A percentile compares a stretch with the other conserved stretches of the same genome.
These are phyloP conservation scores for Gymnoscopelus braueri DNA, from an alignment of 2,797 vertebrate genomes.

Conservation along the genomic window DNA sequence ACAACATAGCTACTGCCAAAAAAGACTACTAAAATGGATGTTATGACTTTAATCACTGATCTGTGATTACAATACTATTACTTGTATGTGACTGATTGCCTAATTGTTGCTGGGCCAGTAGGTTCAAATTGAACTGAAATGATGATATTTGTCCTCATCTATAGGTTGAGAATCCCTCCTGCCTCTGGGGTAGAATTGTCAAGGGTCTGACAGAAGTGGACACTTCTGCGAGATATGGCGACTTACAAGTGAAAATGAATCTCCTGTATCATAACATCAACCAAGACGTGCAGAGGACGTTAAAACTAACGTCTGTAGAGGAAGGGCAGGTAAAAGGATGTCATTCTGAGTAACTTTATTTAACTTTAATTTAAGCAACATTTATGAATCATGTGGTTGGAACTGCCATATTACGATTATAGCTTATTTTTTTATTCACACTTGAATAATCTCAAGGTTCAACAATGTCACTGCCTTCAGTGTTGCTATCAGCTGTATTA, in stretches of 20 bases:
- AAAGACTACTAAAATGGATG: too few relatives aligned
- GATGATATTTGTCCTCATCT: not conserved
- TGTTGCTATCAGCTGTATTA: too few relatives aligned
- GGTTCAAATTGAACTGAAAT: not conserved
- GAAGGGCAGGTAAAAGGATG: constrained; percentile 70
- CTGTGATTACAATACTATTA: too few relatives aligned
- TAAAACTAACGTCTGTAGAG: constrained; percentile 59
- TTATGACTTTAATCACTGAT: too few relatives aligned
- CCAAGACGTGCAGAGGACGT: constrained; percentile 40
- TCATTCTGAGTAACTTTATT: too few relatives aligned
- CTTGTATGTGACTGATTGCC: too few relatives aligned
- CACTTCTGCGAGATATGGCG: constrained; percentile 53
- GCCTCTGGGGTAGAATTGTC: constrained; percentile 74
- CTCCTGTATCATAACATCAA: constrained; percentile 71
- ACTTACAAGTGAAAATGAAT: constrained; percentile 73
- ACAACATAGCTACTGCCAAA: too few relatives aligned
- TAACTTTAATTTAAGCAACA: too few relatives aligned
- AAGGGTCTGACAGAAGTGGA: not conserved
- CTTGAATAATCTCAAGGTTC: not conserved
- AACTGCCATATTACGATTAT: not conserved
- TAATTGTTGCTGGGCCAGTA: too few relatives aligned
- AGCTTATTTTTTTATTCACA: not conserved
- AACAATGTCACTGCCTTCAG: too few relatives aligned
- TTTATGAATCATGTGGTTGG: too few relatives aligned
- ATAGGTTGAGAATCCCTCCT: constrained; percentile 77